phyloP scores from a whole-genome alignment of 2,797 vertebrate species.

The Notamacropus eugenii region DNA sequence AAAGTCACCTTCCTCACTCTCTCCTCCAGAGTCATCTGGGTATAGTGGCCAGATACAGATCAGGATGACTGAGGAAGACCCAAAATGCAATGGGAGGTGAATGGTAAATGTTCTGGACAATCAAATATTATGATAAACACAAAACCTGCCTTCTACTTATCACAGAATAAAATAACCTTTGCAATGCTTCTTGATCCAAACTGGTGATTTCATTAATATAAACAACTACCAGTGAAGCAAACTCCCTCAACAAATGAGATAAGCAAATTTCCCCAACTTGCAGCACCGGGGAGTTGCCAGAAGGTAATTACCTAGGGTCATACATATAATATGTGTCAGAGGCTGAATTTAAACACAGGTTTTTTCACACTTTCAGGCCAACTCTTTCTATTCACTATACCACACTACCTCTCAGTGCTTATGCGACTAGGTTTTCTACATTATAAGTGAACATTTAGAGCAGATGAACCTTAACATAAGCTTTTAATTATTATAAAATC shows the following conservation, averaged over 20 bases:
- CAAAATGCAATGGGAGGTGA: too few relatives aligned
- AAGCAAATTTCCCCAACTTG: background rate
- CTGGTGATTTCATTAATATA: too few relatives aligned
- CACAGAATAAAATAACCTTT: too few relatives aligned
- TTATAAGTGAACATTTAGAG: background rate
- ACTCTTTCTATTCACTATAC: background rate
- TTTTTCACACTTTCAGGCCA: background rate
- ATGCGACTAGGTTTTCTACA: background rate
- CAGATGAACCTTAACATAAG: background rate
- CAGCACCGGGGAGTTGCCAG: background rate
- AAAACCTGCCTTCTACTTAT: too few relatives aligned
- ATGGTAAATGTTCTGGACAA: too few relatives aligned
- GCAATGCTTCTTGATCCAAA: too few relatives aligned
- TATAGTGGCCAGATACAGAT: too few relatives aligned
- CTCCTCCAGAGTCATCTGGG: too few relatives aligned
- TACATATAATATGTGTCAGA: background rate
- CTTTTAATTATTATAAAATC: background rate
- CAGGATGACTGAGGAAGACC: too few relatives aligned
- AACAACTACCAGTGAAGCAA: background rate
- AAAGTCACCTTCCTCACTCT: background rate
- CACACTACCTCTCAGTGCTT: background rate
- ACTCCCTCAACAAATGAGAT: background rate
- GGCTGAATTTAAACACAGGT: background rate
- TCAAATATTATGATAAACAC: too few relatives aligned
- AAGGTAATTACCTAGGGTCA: background rate